These are phyloP conservation scores for Spicauda simplicius DNA, from an alignment of 2,888 invertebrate genomes.

Conservation along the genomic window DNA sequence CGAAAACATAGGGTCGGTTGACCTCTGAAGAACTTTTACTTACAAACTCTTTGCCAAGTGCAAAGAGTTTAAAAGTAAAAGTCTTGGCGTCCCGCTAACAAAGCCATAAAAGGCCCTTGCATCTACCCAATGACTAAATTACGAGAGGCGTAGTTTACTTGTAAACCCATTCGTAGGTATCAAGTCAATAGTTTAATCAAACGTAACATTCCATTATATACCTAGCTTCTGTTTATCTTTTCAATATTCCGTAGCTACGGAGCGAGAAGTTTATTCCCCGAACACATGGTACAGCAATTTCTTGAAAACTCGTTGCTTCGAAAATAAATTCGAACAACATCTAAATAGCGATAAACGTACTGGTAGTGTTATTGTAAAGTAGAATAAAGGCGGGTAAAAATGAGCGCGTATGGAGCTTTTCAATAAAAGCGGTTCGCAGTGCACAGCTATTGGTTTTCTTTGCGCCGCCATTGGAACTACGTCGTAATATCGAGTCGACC, in stretches of 20 bases:
- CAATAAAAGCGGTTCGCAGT: slow-evolving; percentile 64
- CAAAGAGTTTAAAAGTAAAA: too few relatives aligned
- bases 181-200: too few relatives aligned
- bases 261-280: slow-evolving; percentile 32
- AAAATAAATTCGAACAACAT: slow-evolving; percentile 47
- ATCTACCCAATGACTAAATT: too few relatives aligned
- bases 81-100: too few relatives aligned
- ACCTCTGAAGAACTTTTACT: too few relatives aligned
- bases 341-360: slow-evolving; percentile 53
- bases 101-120: too few relatives aligned
- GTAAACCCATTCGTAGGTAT: too few relatives aligned
- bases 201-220: neutral
- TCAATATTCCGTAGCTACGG: slow-evolving; percentile 25
- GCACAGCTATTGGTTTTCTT: slow-evolving; percentile 74
- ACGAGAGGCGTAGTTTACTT: too few relatives aligned
- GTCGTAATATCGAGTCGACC: slow-evolving; percentile 10
- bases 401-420: slow-evolving; percentile 62
- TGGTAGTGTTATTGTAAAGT: slow-evolving; percentile 56
- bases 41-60: too few relatives aligned
- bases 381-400: slow-evolving; percentile 62
- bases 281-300: slow-evolving; percentile 34
- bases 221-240: slow-evolving; percentile 30
- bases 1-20: too few relatives aligned
- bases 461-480: slow-evolving; percentile 46
- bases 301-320: slow-evolving; percentile 32